phyloP scores from a whole-genome alignment of 2,888 invertebrate genomes.

The Tillus elongatus region DNA sequence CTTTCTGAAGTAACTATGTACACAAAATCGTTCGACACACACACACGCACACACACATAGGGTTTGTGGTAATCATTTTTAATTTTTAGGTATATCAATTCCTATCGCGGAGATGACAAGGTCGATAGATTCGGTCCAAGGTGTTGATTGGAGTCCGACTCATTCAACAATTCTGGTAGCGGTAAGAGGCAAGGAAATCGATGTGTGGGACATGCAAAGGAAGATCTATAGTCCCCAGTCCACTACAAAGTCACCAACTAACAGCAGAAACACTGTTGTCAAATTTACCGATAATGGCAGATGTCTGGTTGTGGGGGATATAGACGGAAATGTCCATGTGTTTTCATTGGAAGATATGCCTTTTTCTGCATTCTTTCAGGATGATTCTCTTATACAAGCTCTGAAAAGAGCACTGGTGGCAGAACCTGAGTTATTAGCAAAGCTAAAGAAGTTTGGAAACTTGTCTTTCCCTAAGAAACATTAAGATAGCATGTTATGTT shows the following conservation, averaged over 20 bases:
- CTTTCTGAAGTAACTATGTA: too few species aligned
- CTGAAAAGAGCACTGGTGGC: conserved; percentile 55
- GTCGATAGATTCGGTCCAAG: conserved; percentile 43
- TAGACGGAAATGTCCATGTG: conserved; percentile 56
- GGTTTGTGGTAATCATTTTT: too few species aligned
- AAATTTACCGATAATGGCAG: conserved; percentile 59
- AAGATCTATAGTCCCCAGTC: conserved; percentile 62
- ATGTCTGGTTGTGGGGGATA: conserved; percentile 60
- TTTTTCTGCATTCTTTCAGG: conserved; percentile 60
- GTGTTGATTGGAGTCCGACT: conserved; percentile 62
- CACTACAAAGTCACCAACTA: conserved; percentile 45
- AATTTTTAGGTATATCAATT: conserved; percentile 37
- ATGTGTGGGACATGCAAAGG: conserved; percentile 70
- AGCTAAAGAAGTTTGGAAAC: background rate
- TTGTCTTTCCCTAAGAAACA: background rate
- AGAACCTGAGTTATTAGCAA: conserved; percentile 48
- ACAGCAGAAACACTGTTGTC: conserved; percentile 45
- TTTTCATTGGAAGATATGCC: conserved; percentile 68
- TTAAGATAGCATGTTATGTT: too few species aligned
- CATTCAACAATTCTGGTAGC: conserved; percentile 67
- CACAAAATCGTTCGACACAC: too few species aligned
- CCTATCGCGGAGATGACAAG: conserved; percentile 45
- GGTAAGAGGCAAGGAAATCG: conserved; percentile 55
- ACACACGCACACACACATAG: too few species aligned
- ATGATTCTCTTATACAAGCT: conserved; percentile 52